A percentile compares a stretch with the other conserved stretches of the same genome.
phyloP scores from a whole-genome alignment of 2,797 vertebrate species.

The Leptoclinus maculatus region DNA sequence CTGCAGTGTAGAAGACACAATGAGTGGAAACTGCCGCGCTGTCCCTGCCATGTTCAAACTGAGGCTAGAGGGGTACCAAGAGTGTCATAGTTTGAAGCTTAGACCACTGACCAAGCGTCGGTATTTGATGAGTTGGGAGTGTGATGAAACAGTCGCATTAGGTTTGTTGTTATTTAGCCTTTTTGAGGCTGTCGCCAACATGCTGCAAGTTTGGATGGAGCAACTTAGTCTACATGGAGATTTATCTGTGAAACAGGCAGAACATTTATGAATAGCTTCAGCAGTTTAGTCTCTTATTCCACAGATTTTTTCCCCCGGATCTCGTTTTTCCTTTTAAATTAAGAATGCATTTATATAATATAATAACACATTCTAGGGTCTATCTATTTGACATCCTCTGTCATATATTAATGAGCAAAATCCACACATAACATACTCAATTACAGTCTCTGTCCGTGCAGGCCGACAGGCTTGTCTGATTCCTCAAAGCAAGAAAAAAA shows the following conservation, averaged over 20 bases:
- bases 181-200: no score
- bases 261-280: conserved; percentile 8
- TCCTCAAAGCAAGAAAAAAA: conserved; percentile 8
- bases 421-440: conserved; percentile 36
- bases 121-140: no score
- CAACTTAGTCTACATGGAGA: no score
- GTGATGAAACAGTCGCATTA: no score
- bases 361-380: not conserved
- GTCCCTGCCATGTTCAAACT: no score
- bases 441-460: conserved; percentile 44
- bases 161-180: no score
- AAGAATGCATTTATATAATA: not conserved
- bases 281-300: not conserved
- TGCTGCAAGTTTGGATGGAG: no score
- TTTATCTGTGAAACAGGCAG: not conserved
- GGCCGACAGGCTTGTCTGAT: conserved; percentile 15
- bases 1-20: no score
- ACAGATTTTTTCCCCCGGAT: not conserved
- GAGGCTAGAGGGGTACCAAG: no score
- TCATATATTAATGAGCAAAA: conserved; percentile 49
- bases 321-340: not conserved
- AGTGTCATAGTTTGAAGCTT: no score
- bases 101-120: no score
- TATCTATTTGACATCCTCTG: conserved; percentile 35
- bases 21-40: no score